phyloP scores from a whole-genome alignment of 2,797 vertebrate species.

The Sebastes matsubarae region DNA sequence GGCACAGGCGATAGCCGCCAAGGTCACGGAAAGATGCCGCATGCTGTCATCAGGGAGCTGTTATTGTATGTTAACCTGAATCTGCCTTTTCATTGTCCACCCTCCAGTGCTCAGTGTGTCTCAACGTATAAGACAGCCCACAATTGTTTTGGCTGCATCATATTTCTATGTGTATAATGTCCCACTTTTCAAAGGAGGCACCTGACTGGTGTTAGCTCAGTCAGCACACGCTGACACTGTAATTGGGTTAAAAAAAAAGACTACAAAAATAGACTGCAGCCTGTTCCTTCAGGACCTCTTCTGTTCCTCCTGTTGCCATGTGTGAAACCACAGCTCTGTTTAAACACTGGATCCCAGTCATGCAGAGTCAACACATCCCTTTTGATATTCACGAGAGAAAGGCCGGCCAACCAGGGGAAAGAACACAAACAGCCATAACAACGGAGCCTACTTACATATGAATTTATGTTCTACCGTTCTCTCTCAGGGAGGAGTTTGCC shows the following conservation, averaged over 20 bases:
- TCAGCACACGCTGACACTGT: slow-evolving; percentile 33
- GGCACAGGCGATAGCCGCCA: slow-evolving; percentile 13
- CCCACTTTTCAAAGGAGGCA: slow-evolving; percentile 62
- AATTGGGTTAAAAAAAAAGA: slow-evolving; percentile 79
- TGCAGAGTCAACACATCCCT: slow-evolving; percentile 54
- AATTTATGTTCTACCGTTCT: slow-evolving; percentile 39
- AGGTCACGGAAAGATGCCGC: slow-evolving; percentile 39
- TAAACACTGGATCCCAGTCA: slow-evolving; percentile 50
- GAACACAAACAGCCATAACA: slow-evolving; percentile 35
- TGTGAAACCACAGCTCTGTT: slow-evolving; percentile 51
- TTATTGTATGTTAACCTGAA: slow-evolving; percentile 31
- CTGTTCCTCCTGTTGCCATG: slow-evolving; percentile 40
- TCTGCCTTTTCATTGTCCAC: slow-evolving; percentile 11
- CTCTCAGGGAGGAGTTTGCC: slow-evolving; percentile 17
- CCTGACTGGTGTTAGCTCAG: slow-evolving; percentile 52
- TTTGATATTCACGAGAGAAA: slow-evolving; percentile 45
- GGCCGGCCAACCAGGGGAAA: slow-evolving; percentile 38
- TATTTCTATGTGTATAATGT: slow-evolving; percentile 34
- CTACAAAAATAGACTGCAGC: slow-evolving; percentile 68
- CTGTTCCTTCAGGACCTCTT: slow-evolving; percentile 39
- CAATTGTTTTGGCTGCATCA: slow-evolving; percentile 34
- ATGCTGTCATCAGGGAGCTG: slow-evolving; percentile 1
- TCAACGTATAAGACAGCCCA: not conserved
- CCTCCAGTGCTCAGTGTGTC: not conserved
- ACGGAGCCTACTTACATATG: slow-evolving; percentile 25